Evolutionary conservation across 1,140 invertebrate species (phyloP).

Genomic region (Cataglyphis hispanica): DNA sequence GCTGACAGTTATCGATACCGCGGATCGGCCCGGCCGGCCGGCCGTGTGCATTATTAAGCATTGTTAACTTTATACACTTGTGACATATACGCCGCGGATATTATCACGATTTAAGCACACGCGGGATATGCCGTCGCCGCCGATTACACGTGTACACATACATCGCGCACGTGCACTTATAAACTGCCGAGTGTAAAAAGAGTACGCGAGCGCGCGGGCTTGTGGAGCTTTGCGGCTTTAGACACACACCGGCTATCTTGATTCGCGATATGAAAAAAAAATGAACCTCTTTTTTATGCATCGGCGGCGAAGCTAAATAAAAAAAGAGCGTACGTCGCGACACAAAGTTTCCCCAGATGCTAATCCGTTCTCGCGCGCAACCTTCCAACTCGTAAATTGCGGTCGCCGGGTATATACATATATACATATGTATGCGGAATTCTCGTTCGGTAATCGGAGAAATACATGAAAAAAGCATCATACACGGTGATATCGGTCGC

Average conservation of each 20-base stretch:
- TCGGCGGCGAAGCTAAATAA: constrained; percentile 56
- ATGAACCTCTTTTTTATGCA: constrained; percentile 60
- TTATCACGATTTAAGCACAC: constrained; percentile 74
- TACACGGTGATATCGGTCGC: neutral
- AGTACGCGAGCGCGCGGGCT: constrained; percentile 50
- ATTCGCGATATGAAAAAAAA: constrained; percentile 67
- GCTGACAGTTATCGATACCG: constrained; percentile 70
- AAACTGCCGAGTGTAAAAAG: constrained; percentile 53
- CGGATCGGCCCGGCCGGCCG: constrained; percentile 52
- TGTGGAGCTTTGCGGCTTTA: constrained; percentile 65
- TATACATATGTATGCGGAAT: neutral
- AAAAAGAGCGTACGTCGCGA: constrained; percentile 17
- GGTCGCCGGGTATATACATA: constrained; percentile 7
- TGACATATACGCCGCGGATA: constrained; percentile 66
- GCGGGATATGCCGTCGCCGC: constrained; percentile 41
- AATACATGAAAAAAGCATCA: constrained; percentile 43
- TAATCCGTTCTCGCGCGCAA: constrained; percentile 55
- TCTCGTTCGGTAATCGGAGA: constrained; percentile 49
- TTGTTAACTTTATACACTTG: constrained; percentile 75
- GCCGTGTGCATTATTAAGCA: constrained; percentile 70
- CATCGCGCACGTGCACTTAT: constrained; percentile 59
- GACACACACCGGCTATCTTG: constrained; percentile 69
- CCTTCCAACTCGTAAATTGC: constrained; percentile 57
- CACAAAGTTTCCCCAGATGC: constrained; percentile 54
- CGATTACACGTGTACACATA: neutral